These are phyloP conservation scores for Sesia bembeciformis DNA, from an alignment of 2,888 invertebrate species.

Conservation along the genomic window DNA sequence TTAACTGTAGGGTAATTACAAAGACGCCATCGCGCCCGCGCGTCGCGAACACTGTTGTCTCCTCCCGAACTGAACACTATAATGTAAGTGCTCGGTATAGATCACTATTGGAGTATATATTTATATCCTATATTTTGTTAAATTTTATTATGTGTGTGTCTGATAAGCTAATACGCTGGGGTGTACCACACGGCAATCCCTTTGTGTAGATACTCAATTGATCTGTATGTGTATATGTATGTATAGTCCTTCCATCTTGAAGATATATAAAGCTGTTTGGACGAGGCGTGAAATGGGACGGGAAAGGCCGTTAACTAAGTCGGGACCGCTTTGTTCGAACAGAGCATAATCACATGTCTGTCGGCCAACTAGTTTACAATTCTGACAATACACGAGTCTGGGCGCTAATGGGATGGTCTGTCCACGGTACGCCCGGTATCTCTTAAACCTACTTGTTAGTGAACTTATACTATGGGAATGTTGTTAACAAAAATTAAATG, in stretches of 20 bases:
- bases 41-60: conserved; percentile 59
- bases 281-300: conserved; percentile 6
- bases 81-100: conserved; percentile 57
- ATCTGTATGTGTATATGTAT: neutral
- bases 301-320: neutral
- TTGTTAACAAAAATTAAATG: conserved; percentile 60
- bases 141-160: conserved; percentile 62
- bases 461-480: conserved; percentile 27
- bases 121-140: conserved; percentile 70
- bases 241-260: neutral
- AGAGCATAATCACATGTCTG: neutral
- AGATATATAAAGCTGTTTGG: conserved; percentile 3
- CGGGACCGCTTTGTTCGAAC: neutral
- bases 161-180: conserved; percentile 52
- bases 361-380: neutral
- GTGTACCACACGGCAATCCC: conserved; percentile 35
- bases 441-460: conserved; percentile 45
- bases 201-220: conserved; percentile 5
- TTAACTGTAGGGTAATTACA: conserved; percentile 16
- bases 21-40: conserved; percentile 10
- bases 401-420: conserved; percentile 13
- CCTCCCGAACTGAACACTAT: conserved; percentile 49
- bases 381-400: neutral
- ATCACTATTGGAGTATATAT: conserved; percentile 56
- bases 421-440: conserved; percentile 41